Conservation (phyloP, 2,113 vertebrate species). For the Pachyramphus minor region DNA sequence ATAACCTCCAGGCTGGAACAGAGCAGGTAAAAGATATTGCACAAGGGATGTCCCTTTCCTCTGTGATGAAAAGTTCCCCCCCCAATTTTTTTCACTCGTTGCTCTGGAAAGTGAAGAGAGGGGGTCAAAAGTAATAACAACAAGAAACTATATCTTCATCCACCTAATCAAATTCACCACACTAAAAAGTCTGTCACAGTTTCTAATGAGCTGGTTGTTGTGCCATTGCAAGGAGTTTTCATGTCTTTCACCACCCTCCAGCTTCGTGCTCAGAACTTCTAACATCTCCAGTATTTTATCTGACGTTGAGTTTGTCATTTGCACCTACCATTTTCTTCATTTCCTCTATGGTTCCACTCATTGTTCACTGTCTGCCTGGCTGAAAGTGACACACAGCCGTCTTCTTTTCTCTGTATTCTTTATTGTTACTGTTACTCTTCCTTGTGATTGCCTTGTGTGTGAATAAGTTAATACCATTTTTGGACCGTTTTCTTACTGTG, state of each 20-base stretch:
- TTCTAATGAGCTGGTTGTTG: background rate
- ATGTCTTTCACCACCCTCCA: background rate
- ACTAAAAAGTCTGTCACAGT: background rate
- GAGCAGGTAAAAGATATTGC: background rate
- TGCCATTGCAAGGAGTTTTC: background rate
- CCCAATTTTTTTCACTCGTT: background rate
- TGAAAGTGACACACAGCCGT: background rate
- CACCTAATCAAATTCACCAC: background rate
- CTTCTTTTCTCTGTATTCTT: background rate
- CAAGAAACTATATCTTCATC: background rate
- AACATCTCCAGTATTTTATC: background rate
- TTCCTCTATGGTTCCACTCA: background rate
- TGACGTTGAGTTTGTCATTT: background rate
- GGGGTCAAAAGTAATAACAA: background rate
- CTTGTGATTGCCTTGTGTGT: background rate
- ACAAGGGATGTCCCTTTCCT: background rate
- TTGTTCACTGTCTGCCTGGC: background rate
- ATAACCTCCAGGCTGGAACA: background rate
- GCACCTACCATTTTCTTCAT: background rate
- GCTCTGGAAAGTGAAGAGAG: background rate
- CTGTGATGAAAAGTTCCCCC: background rate
- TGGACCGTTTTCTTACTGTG: background rate
- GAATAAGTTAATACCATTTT: background rate
- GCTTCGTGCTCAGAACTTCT: background rate
- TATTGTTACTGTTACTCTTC: background rate